A percentile compares a stretch with the other conserved stretches of the same genome.
phyloP scores from a whole-genome alignment of 92 coral and sea anemone species.

The Phenganax stokvisi region DNA sequence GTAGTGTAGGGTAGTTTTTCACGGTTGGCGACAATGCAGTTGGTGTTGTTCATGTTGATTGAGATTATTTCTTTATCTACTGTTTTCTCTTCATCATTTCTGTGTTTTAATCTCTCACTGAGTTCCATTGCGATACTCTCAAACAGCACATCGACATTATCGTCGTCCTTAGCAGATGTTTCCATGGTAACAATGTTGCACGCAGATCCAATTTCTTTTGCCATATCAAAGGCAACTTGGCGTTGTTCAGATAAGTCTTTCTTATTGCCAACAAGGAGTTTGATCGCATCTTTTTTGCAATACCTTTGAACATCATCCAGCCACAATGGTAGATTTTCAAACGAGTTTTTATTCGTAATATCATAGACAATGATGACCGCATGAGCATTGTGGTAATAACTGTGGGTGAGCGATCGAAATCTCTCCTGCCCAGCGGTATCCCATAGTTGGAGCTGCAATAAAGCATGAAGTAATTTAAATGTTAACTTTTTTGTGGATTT shows the following conservation, averaged over 20 bases:
- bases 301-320: slow-evolving; percentile 82
- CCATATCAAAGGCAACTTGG: slow-evolving; percentile 69
- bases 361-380: slow-evolving; percentile 88
- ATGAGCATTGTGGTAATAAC: slow-evolving; percentile 93
- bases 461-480: neutral
- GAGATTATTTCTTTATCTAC: slow-evolving; percentile 48
- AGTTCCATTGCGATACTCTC: slow-evolving; percentile 82
- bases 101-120: slow-evolving; percentile 62
- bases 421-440: slow-evolving; percentile 99
- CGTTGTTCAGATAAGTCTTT: slow-evolving; percentile 66
- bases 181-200: slow-evolving; percentile 81
- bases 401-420: slow-evolving; percentile 92
- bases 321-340: slow-evolving; percentile 84
- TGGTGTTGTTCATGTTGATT: slow-evolving; percentile 52
- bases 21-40: slow-evolving; percentile 63
- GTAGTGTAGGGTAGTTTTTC: slow-evolving; percentile 64
- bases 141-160: slow-evolving; percentile 84
- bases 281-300: slow-evolving; percentile 77
- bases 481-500: neutral
- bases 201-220: slow-evolving; percentile 65
- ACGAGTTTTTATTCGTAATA: slow-evolving; percentile 75
- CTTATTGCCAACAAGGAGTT: slow-evolving; percentile 89
- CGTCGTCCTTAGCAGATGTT: slow-evolving; percentile 94
- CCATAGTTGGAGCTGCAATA: slow-evolving; percentile 87
- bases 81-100: slow-evolving; percentile 47